phyloP scores from a whole-genome alignment of 2,888 invertebrate genomes.

The Venustoraphidia nigricollis region DNA sequence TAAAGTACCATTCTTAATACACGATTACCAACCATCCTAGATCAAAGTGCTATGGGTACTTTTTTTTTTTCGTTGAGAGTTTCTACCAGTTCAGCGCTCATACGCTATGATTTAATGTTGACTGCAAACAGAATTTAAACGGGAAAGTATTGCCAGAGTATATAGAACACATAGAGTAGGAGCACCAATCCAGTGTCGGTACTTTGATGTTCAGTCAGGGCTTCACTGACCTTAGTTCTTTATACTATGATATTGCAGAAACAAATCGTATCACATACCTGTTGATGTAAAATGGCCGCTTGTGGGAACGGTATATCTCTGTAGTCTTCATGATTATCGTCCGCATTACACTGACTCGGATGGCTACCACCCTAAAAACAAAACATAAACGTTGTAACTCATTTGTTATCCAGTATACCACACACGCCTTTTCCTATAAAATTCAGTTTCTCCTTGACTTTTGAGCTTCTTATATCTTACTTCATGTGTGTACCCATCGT shows the following conservation, averaged over 20 bases:
- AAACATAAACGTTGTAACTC: not conserved
- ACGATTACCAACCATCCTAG: not conserved
- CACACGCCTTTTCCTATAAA: too few species aligned
- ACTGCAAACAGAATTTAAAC: slow-evolving; percentile 1
- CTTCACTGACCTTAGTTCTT: too few species aligned
- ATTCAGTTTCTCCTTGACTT: too few species aligned
- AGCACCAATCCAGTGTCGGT: too few species aligned
- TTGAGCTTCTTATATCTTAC: too few species aligned
- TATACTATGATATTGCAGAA: not conserved
- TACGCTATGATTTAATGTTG: not conserved
- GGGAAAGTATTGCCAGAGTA: too few species aligned
- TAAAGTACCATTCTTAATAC: not conserved
- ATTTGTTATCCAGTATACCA: too few species aligned
- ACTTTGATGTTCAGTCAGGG: too few species aligned
- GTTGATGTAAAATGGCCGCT: slow-evolving; percentile 32
- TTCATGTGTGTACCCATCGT: too few species aligned
- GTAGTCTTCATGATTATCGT: slow-evolving; percentile 35
- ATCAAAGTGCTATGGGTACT: not conserved
- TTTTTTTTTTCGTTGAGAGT: too few species aligned
- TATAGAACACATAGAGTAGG: too few species aligned
- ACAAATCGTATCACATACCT: slow-evolving; percentile 20
- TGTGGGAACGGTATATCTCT: slow-evolving; percentile 33
- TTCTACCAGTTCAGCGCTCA: too few species aligned
- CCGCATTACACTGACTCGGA: slow-evolving; percentile 28
- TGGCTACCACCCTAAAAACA: slow-evolving; percentile 24